phyloP scores from a whole-genome alignment of 2,888 invertebrate species.

The Amphiduros pacificus region DNA sequence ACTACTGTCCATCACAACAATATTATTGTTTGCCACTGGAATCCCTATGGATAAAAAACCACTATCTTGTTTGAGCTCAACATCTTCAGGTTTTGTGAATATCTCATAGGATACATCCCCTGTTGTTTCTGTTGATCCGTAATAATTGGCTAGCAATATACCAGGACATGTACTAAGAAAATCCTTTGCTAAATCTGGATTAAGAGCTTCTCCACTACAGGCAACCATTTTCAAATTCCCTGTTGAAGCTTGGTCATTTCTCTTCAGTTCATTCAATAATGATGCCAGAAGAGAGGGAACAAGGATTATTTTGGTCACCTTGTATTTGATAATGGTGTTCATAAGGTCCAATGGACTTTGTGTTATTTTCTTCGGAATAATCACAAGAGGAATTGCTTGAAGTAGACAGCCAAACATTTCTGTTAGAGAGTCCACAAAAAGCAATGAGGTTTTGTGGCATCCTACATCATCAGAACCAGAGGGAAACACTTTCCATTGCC shows the following conservation, averaged over 20 bases:
- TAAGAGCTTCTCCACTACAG: conserved; percentile 83
- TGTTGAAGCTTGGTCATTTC: neutral
- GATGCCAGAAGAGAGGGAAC: conserved; percentile 78
- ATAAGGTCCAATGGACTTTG: conserved; percentile 79
- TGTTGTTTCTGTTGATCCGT: conserved; percentile 90
- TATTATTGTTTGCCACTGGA: conserved; percentile 77
- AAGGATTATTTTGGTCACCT: conserved; percentile 62
- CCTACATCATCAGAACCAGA: conserved; percentile 73
- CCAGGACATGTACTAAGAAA: conserved; percentile 69
- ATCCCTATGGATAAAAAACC: conserved; percentile 81
- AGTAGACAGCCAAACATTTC: conserved; percentile 87
- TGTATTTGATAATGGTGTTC: conserved; percentile 69
- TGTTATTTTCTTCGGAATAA: conserved; percentile 74
- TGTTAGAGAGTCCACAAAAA: conserved; percentile 86
- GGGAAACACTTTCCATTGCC: conserved; percentile 85
- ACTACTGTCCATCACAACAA: conserved; percentile 77
- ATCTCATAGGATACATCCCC: conserved; percentile 84
- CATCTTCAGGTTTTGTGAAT: conserved; percentile 64
- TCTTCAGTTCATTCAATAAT: neutral
- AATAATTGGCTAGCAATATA: conserved; percentile 69
- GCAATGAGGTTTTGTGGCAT: conserved; percentile 87
- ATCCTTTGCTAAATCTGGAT: conserved; percentile 71
- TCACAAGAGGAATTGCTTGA: conserved; percentile 72
- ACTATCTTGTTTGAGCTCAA: conserved; percentile 44
- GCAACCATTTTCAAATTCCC: conserved; percentile 73